Conservation (phyloP, 2,797 vertebrate species). For the Neopelma chrysocephalum region DNA sequence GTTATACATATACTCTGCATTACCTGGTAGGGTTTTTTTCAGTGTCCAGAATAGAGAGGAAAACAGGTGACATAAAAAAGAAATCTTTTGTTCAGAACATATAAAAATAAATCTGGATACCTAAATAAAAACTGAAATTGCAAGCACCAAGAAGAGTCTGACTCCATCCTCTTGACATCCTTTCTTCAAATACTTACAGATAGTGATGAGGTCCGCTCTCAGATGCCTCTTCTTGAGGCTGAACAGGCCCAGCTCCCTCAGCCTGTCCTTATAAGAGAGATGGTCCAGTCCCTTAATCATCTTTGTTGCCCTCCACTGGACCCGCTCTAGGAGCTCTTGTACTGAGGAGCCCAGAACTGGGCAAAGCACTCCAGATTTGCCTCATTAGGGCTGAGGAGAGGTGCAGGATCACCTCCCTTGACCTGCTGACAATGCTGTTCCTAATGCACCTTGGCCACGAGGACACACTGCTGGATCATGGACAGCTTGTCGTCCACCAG, state of each 20-base stretch:
- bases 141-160: not conserved
- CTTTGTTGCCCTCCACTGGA: not conserved
- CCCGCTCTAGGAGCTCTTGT: not conserved
- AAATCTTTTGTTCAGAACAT: not conserved
- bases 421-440: not conserved
- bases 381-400: not conserved
- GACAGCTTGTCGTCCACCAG: not conserved
- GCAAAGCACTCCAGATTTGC: too few relatives aligned
- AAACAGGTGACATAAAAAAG: not conserved
- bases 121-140: not conserved
- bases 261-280: too few relatives aligned
- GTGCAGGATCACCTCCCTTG: not conserved
- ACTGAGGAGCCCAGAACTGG: not conserved
- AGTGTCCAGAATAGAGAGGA: not conserved
- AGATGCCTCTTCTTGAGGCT: not conserved
- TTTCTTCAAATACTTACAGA: not conserved
- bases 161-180: not conserved
- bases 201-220: not conserved
- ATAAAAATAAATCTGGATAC: not conserved
- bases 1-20: not conserved
- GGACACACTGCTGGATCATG: not conserved
- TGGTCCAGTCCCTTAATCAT: not conserved
- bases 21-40: rapidly evolving
- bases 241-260: not conserved
- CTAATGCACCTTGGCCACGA: not conserved